Base-by-base conservation (phyloP, 1,140 invertebrate species). In the Muscidifurax raptorellus region DNA sequence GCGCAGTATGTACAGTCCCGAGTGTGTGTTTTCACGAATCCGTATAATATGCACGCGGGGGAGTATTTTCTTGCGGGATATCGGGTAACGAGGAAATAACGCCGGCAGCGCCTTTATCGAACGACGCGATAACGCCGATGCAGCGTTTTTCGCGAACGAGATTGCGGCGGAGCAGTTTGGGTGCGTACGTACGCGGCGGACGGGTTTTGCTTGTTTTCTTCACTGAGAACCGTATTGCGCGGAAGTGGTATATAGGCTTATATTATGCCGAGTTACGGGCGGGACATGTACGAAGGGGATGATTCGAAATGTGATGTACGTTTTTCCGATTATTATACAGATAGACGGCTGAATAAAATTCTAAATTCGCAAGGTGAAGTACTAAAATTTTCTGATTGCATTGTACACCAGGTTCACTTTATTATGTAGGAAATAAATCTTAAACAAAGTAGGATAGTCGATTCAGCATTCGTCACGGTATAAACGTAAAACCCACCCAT, bases 41-140 rank as follows among this genome's bases (percentile, higher is more conserved):
- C 15, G 52, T n/a, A 59, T n/a, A 47, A 13, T 13, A 3, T 18
- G 52, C 52, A n/a, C n/a, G 30, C 30, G 15, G 64, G 5, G 28
- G 30, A 78, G 59, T 52, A 81, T 81, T 81, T 75, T 75, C n/a
- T 32, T 28, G 52, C 71, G 80, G 52, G 71, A 40, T 71, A 78
- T 71, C 59, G 52, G 81, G 32, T 67, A 82, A 67, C 72, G 72
- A 82, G 72, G 36, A 82, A 76, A 76, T 76, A 75, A 76, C 40
- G 59, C 72, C 36, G 28, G 18, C 27, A 13, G 32, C 71, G 30
- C 32, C 18, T 36, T 7, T 44, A 44, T 40, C 66, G 66, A 69
- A 22, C 76, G n/a, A 22, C 76, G n/a, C 28, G 66, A 69, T n/a
- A n/a, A 4, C 0, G 66, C 18, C 66, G 59, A 80, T 32, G 59